Evolutionary conservation across 2,797 vertebrate species (phyloP).

Genomic region (Myotis daubentonii): DNA sequence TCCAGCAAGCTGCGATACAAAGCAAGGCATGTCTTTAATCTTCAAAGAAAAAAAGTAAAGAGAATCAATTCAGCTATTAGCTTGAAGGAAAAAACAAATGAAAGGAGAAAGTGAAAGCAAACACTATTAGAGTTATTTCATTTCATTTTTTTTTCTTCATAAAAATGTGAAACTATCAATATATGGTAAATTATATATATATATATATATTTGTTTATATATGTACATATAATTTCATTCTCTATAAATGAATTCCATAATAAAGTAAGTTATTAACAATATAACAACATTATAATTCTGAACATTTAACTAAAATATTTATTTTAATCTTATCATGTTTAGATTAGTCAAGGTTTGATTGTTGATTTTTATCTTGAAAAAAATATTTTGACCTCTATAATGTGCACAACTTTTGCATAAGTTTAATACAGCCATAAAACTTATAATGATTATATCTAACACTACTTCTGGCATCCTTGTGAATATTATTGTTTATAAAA

Average conservation of each 20-base stretch:
- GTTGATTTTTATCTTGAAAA: constrained; percentile 6
- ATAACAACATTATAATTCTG: neutral
- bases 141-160: constrained; percentile 51
- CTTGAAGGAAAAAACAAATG: constrained; percentile 78
- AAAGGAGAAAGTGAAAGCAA: constrained; percentile 68
- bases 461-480: neutral
- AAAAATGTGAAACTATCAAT: constrained; percentile 12
- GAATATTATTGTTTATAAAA: neutral
- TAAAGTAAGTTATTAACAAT: neutral
- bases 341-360: neutral
- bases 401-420: neutral
- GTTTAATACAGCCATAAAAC: neutral
- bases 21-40: constrained; percentile 80
- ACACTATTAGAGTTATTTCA: constrained; percentile 44
- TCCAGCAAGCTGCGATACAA: constrained; percentile 73
- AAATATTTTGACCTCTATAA: neutral
- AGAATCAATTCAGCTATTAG: constrained; percentile 81
- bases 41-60: constrained; percentile 81
- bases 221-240: neutral
- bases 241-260: neutral
- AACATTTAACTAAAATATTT: neutral
- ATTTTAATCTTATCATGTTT: neutral
- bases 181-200: neutral
- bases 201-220: neutral
- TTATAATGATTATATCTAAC: neutral